Evolutionary conservation across 2,113 vertebrate species (phyloP).

Genomic region (Merops nubicus): DNA sequence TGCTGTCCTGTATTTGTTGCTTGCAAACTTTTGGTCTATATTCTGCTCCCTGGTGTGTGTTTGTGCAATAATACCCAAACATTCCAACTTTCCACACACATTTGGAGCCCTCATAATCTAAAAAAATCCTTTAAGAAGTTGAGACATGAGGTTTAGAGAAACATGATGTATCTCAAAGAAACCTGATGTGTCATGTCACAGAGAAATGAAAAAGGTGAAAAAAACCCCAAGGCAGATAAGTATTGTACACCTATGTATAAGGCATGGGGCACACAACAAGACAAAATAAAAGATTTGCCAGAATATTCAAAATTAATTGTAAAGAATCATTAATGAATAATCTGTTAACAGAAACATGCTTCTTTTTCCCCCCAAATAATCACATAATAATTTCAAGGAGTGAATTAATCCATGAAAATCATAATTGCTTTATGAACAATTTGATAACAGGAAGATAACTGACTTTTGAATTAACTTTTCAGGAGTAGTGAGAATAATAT

Average conservation of each 20-base stretch:
- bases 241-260: neutral
- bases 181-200: neutral
- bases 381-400: neutral
- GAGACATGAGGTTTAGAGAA: neutral
- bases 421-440: neutral
- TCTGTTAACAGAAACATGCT: neutral
- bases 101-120: neutral
- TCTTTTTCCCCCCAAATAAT: neutral
- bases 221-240: rapidly evolving
- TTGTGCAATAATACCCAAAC: neutral
- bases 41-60: neutral
- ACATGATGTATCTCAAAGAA: neutral
- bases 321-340: neutral
- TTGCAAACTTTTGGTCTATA: neutral
- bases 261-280: neutral
- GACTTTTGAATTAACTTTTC: constrained; percentile 5
- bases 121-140: neutral
- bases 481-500: neutral
- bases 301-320: neutral
- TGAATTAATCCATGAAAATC: neutral
- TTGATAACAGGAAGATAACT: constrained; percentile 6
- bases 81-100: neutral
- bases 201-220: neutral
- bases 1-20: neutral
- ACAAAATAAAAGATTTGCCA: neutral